Evolutionary conservation across 2,888 invertebrate genomes (phyloP), one percentile per base, ranked within the genome.

Genomic region (Corythucha ciliata): DNA sequence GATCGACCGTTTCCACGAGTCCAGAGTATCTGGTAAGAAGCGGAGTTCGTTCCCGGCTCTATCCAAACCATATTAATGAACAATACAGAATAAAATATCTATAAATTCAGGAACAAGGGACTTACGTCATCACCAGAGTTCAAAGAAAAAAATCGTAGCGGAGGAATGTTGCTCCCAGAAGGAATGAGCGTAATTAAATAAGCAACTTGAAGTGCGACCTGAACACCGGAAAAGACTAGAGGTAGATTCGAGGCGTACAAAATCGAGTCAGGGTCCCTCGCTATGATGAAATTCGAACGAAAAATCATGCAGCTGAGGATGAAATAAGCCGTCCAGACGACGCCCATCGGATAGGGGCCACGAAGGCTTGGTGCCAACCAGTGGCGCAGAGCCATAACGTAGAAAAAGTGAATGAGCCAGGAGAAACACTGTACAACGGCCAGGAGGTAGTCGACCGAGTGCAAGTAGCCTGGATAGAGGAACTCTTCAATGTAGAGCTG

Each of bases 371-470:
- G 76, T 74, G 33, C 81, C 69, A 59, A 78, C 72, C 60, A 73
- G 54, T 63, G 63, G 48, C 80, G 79, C 49, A 87, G 68, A 3
- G 81, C 78, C 59, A 85, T 69, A 60, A 77, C 74, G 67, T 81
- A 85, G 57, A 82, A 77, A 60, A 84, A 78, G 69, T 93, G 91
- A 16, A 87, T 74, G 47, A 83, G 70, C 92, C 92, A 92, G 40
- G 84, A 74, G 40, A 88, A 68, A 58, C 80, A 79, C 65, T 86
- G 77, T 3, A 82, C 74, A 36, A 80, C 79, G 21, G 79, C 77
- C 39, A 80, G 70, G 36, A 88, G 74, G 64, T 83, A 80, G 66
- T 86, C 83, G 48, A 82, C 74, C 8, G 81, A 77, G 41, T 64
- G 65, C 6, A 68, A 58, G 6, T 57, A 57, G 46, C 62, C 56